phyloP scores from a whole-genome alignment of 2,113 vertebrate species.

The Emydura subglobosa region DNA sequence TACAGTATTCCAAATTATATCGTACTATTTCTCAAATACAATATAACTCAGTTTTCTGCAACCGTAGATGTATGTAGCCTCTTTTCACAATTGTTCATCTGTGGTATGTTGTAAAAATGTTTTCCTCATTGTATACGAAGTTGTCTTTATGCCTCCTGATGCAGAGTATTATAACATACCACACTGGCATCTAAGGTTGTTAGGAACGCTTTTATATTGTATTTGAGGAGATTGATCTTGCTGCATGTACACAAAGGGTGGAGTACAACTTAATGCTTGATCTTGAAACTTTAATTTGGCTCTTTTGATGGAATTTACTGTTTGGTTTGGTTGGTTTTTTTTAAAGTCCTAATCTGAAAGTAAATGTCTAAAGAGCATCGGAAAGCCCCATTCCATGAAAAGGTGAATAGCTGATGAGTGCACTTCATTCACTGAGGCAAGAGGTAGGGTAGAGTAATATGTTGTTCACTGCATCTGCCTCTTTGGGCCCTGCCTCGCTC shows the following conservation, averaged over 20 bases:
- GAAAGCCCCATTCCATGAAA: neutral
- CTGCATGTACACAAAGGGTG: neutral
- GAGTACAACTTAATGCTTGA: neutral
- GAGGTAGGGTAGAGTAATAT: too few species aligned
- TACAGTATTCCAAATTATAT: neutral
- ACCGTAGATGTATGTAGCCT: neutral
- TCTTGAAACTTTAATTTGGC: neutral
- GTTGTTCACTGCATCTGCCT: neutral
- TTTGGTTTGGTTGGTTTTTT: too few species aligned
- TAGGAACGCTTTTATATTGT: neutral
- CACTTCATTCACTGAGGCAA: neutral
- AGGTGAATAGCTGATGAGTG: neutral
- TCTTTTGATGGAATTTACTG: neutral
- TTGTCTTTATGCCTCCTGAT: neutral
- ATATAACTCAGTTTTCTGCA: neutral
- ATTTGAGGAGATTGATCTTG: neutral
- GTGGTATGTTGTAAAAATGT: neutral
- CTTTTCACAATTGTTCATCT: neutral
- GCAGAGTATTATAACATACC: neutral
- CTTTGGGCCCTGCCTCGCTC: neutral
- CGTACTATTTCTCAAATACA: neutral
- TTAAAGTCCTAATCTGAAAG: neutral
- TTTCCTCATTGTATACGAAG: neutral
- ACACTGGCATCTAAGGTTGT: neutral
- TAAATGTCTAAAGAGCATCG: neutral